Conservation (phyloP, 2,113 vertebrate species). For the Burhinus bistriatus region DNA sequence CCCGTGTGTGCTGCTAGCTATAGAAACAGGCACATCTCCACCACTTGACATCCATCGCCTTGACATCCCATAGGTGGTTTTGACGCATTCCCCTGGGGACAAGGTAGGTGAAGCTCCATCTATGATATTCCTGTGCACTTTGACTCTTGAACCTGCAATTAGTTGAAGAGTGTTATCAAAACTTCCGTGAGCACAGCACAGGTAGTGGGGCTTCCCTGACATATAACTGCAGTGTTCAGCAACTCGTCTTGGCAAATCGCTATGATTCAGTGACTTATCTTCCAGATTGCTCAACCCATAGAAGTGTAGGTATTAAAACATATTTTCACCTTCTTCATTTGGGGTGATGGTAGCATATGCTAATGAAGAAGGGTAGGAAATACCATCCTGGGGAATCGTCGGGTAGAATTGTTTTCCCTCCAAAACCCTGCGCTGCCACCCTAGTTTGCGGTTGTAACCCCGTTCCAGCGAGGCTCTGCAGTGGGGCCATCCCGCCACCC, state of each 20-base stretch:
- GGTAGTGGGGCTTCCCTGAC: background rate
- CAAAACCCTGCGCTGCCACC: background rate
- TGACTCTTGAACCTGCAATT: background rate
- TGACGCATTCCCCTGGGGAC: background rate
- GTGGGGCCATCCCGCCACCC: background rate
- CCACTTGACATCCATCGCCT: background rate
- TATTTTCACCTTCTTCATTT: background rate
- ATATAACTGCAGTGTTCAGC: background rate
- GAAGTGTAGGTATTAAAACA: background rate
- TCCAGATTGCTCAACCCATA: background rate
- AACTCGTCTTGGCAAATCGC: background rate
- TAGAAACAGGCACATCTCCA: background rate
- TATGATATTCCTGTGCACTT: background rate
- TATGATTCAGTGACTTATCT: background rate
- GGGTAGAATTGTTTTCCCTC: background rate
- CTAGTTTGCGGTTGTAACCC: background rate
- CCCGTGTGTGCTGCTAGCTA: background rate
- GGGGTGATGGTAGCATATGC: background rate
- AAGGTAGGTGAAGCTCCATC: background rate
- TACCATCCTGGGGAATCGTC: too few relatives aligned
- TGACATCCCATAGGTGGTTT: background rate
- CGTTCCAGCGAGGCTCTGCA: background rate
- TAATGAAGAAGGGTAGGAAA: background rate
- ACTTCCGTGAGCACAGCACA: background rate
- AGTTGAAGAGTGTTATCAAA: background rate